These are phyloP conservation scores for Neuroscelio doddi DNA, from an alignment of 2,888 invertebrate genomes.

Conservation along the genomic window DNA sequence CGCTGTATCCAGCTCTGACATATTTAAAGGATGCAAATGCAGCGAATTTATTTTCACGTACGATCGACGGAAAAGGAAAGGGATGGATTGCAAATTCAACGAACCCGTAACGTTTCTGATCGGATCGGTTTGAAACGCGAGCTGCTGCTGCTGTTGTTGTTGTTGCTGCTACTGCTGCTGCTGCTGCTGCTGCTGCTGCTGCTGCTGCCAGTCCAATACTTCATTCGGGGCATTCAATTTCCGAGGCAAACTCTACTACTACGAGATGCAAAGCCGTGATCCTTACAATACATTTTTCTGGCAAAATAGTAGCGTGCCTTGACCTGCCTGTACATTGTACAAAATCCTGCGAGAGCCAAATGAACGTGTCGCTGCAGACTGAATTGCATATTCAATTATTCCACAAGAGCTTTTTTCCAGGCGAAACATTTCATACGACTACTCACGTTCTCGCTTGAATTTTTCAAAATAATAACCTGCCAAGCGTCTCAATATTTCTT, in stretches of 20 bases:
- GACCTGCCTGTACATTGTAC: slow-evolving; percentile 31
- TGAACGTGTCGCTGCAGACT: slow-evolving; percentile 30
- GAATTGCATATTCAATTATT: slow-evolving; percentile 42
- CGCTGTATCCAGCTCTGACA: slow-evolving; percentile 36
- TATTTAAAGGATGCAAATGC: slow-evolving; percentile 47
- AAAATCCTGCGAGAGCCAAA: slow-evolving; percentile 33
- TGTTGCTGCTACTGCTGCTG: no score
- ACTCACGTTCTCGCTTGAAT: slow-evolving; percentile 13
- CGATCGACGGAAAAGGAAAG: slow-evolving; percentile 42
- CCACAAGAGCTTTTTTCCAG: slow-evolving; percentile 22
- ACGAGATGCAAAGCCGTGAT: slow-evolving; percentile 35
- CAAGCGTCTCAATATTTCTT: slow-evolving; percentile 4
- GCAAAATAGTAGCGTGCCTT: slow-evolving; percentile 31
- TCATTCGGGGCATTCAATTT: slow-evolving; percentile 65
- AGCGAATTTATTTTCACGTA: slow-evolving; percentile 46
- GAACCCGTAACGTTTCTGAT: slow-evolving; percentile 49
- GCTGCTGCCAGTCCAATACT: slow-evolving; percentile 59
- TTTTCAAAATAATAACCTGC: slow-evolving; percentile 28
- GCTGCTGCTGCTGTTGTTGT: no score
- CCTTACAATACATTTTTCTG: slow-evolving; percentile 33
- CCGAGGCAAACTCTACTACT: slow-evolving; percentile 51
- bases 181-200: no score
- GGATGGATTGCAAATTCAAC: slow-evolving; percentile 48
- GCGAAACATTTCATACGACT: slow-evolving; percentile 21
- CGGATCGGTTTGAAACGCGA: slow-evolving; percentile 50